These are phyloP conservation scores for Helarctos malayanus DNA, from an alignment of 2,797 vertebrate species.

Conservation along the genomic window DNA sequence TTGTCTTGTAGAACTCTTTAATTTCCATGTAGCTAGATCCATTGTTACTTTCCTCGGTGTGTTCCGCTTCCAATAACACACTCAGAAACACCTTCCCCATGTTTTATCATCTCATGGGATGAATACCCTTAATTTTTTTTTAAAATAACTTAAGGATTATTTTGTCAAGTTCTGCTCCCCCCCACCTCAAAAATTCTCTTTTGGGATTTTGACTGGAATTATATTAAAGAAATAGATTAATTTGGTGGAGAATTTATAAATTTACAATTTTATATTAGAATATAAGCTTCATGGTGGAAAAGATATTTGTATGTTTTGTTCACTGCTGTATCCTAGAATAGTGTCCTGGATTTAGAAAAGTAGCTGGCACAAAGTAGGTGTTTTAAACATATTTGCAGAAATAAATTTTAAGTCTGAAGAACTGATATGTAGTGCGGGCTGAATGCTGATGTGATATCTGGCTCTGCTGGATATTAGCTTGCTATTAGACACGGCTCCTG, in stretches of 20 bases:
- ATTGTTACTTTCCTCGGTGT: background rate
- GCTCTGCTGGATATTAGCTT: background rate
- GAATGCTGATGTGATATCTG: background rate
- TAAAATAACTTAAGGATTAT: constrained; percentile 58
- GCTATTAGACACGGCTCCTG: background rate
- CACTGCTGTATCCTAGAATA: background rate
- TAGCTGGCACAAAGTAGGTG: background rate
- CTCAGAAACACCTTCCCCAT: background rate
- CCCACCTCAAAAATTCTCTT: background rate
- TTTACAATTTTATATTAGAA: constrained; percentile 45
- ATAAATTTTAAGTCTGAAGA: constrained; percentile 46
- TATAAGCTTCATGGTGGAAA: background rate
- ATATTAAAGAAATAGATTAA: constrained; percentile 38
- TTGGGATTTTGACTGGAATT: constrained; percentile 19
- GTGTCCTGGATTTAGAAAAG: background rate
- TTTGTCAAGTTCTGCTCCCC: background rate
- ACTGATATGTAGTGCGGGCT: background rate
- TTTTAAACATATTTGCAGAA: constrained; percentile 8
- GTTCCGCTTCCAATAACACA: background rate
- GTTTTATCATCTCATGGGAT: background rate
- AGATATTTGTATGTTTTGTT: background rate
- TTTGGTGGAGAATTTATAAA: constrained; percentile 27
- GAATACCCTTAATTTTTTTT: constrained; percentile 33
- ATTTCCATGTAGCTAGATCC: background rate
- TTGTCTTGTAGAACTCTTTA: background rate